These are phyloP conservation scores for Diacarnus erythraeanus DNA, from an alignment of 37 sponge, comb jelly and placozoan species.

Conservation along the genomic window DNA sequence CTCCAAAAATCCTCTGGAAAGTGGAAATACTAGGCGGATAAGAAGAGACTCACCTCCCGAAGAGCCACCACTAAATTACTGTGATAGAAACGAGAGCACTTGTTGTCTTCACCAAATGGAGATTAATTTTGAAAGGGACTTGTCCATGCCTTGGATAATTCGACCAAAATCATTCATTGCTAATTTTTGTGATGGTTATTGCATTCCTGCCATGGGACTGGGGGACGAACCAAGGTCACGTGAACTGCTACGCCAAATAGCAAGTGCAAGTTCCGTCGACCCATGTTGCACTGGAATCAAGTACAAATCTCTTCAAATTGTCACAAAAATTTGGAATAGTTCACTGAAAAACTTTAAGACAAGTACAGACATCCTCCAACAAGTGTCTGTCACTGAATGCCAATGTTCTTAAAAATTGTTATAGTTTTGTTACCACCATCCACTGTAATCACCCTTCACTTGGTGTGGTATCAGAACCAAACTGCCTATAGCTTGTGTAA, in stretches of 20 bases:
- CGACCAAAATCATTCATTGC: conserved; percentile 26
- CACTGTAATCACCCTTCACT: no score
- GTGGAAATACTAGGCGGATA: not conserved
- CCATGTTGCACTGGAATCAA: conserved; percentile 63
- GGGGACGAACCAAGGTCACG: conserved; percentile 28
- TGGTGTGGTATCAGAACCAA: no score
- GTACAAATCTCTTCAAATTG: no score
- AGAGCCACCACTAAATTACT: conserved; percentile 15
- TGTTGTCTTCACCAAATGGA: conserved; percentile 61
- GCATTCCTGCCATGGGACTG: conserved; percentile 15
- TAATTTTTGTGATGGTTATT: conserved; percentile 67
- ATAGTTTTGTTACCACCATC: no score
- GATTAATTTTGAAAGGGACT: conserved; percentile 49
- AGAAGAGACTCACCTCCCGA: not conserved
- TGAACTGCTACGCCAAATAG: conserved; percentile 26
- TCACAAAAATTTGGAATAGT: no score
- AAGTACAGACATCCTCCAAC: no score
- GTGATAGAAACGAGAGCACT: conserved; percentile 23
- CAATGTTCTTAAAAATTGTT: no score
- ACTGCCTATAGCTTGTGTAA: no score
- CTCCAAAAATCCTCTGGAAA: conserved; percentile 36
- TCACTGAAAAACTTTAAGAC: no score
- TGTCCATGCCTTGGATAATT: conserved; percentile 30
- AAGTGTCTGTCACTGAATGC: no score
- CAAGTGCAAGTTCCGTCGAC: conserved; percentile 14